phyloP scores from a whole-genome alignment of 2,113 vertebrate genomes.

The Xerus inauris region DNA sequence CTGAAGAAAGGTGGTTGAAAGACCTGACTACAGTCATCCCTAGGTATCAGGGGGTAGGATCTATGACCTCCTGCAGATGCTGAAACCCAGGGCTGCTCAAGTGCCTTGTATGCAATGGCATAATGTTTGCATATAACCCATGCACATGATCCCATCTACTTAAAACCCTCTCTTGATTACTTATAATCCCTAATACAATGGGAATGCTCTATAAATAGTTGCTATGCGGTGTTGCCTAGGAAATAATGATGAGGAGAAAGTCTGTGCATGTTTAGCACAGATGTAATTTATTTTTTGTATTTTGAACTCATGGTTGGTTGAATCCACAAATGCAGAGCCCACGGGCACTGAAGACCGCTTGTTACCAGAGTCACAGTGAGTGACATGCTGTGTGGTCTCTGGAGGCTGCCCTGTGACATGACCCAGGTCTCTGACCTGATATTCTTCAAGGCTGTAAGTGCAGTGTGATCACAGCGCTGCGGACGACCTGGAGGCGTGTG shows the following conservation, averaged over 20 bases:
- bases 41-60: neutral
- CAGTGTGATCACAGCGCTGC: neutral
- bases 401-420: neutral
- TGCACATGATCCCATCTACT: neutral
- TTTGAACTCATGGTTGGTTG: neutral
- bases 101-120: neutral
- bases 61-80: no score
- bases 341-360: neutral
- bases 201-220: neutral
- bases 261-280: neutral
- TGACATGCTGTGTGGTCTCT: rapidly evolving
- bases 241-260: neutral
- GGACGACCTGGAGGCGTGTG: rapidly evolving
- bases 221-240: neutral
- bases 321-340: neutral
- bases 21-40: no score
- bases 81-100: neutral
- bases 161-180: neutral
- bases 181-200: neutral
- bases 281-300: neutral
- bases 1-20: neutral
- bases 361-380: neutral
- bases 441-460: neutral
- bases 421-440: no score
- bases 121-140: neutral